Base-by-base conservation (phyloP, 64 coral and sea anemone genomes). In the Montipora foliosa region DNA sequence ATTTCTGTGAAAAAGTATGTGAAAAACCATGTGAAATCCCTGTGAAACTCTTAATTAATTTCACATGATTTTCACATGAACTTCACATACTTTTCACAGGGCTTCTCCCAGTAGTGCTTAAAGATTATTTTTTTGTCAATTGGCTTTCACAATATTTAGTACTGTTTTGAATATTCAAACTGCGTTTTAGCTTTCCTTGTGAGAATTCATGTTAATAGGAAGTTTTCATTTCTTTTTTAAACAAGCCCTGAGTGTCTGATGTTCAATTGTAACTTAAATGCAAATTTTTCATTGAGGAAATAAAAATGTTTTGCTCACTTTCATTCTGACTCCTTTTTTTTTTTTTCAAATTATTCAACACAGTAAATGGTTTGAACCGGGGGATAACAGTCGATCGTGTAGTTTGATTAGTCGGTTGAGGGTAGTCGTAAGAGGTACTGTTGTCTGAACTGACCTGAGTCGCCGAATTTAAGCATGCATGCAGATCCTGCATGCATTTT, bases 271-370 rank as follows among this genome's bases (percentile, higher is more conserved):
- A 64, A 64, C 61, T 64, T 74, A 74, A 8, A 74, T 25, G n/a
- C 71, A 74, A 74, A 74, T 74, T 44, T 74, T 22, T 74, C 71
- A 74, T 44, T 74, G 24, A 25, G 71, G 25, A 74, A 74, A 74
- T 74, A 74, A 74, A 74, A 74, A 74, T 74, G 10, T 74, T 74
- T 74, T 74, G 71, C n/a, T 9, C 25, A 12, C 25, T 25, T 25
- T 74, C n/a, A 25, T 74, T 74, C 71, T 74, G 71, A 25, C n/a
- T 74, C n/a, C 25, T 74, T 1, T 44, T 74, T 44, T 74, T 25
- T 44, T 3, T 25, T 74, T 74, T 44, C 7, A 74, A 74, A 44
- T 79, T 51, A 53, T 79, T 13, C 16, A 53, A 64, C 61, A 47
- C 74, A 44, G 29, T 47, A 77, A 12, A 77, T 77, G 74, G 37